Evolutionary conservation across 2,113 vertebrate genomes (phyloP), one percentile per base, ranked within the genome.

Genomic region (Thunnus maccoyii): DNA sequence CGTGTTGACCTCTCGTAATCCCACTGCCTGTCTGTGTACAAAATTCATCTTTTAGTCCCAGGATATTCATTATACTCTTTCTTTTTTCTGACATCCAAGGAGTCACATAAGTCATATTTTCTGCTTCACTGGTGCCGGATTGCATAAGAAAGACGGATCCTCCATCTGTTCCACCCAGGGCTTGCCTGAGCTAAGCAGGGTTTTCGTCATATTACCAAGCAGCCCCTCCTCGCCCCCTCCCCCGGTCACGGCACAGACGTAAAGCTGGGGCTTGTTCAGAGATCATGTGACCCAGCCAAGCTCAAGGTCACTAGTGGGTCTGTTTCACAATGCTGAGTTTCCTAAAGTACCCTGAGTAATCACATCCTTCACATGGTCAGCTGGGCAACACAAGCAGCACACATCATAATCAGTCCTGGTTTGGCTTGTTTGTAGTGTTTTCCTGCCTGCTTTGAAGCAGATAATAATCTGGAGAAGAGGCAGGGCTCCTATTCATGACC

Each of bases 111-210:
- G 75, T 79, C 48, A 75, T 81, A 25, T 64, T 82, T 79, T 80
- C 84, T 72, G 80, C 67, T 78, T 74, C 73, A 80, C 78, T 66
- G 25, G 32, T 68, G 74, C 54, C 44, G 41, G 41, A 46, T 89
- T 90, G 83, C 85, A 32, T 93, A 91, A 92, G 75, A 85, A 71
- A 56, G 68, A 79, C 68, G 63, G 62, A 67, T 32, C 64, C 61
- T 86, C 88, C 78, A 87, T 91, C 86, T 89, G 92, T 76, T 87
- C 80, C 27, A 77, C 68, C 15, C 30, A 22, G 66, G 67, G 78
- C 74, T 77, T 16, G 56, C 46, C 58, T 67, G 5, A 2, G 1
- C 72, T 74, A 3, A 82, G 78, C 75, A 54, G 73, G 58, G 46
- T 78, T 86, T 86, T 82, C 58, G 77, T 74, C 73, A 72, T 46